Evolutionary conservation across 2,888 invertebrate genomes (phyloP).

Genomic region (Sepiola atlantica): DNA sequence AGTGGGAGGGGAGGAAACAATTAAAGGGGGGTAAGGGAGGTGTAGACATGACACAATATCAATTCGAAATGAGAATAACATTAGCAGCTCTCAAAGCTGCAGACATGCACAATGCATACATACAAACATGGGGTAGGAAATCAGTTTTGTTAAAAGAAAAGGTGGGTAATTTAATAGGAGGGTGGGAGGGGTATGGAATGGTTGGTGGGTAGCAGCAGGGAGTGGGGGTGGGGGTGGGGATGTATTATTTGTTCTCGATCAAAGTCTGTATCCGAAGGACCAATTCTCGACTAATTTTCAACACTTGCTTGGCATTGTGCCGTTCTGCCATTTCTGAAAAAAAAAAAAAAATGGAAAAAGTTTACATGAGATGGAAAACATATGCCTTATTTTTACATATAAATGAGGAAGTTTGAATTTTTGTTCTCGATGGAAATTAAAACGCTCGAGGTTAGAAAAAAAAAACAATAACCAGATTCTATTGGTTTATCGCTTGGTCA

Average conservation of each 20-base stretch:
- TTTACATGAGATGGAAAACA: no score
- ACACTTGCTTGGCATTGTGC: conserved; percentile 88
- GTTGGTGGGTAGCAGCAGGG: not conserved
- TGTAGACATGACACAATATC: not conserved
- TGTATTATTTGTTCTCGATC: conserved; percentile 87
- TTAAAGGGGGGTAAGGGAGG: not conserved
- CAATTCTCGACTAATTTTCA: conserved; percentile 88
- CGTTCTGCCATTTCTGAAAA: conserved; percentile 94
- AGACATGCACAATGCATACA: not conserved
- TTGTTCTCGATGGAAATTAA: no score
- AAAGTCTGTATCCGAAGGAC: conserved; percentile 91
- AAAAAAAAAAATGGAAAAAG: conserved; percentile 43
- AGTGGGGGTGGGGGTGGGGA: not conserved
- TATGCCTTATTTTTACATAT: no score
- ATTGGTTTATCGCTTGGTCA: no score
- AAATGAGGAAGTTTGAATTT: no score
- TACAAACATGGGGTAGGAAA: not conserved
- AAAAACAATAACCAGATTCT: no score
- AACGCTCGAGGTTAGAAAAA: no score
- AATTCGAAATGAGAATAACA: not conserved
- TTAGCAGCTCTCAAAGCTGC: conserved; percentile 8
- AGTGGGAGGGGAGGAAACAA: not conserved
- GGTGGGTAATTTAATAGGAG: not conserved
- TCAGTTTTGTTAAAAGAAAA: not conserved
- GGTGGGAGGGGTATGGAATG: not conserved